Evolutionary conservation across 1,140 invertebrate species (phyloP), one percentile per base, ranked within the genome.

Genomic region (Lepidurus apus): DNA sequence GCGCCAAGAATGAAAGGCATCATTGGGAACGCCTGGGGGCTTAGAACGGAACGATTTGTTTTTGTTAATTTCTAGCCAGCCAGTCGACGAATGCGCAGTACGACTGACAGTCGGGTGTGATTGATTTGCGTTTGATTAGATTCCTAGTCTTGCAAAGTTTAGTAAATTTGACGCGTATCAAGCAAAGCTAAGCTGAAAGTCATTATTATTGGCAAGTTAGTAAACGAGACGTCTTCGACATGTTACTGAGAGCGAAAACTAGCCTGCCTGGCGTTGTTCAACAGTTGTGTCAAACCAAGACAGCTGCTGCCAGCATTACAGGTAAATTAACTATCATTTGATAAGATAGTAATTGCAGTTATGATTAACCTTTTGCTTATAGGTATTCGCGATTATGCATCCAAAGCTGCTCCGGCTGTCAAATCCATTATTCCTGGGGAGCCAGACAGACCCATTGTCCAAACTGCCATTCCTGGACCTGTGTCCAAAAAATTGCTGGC

Each of bases 391-490:
- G 13, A 65, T n/a, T 21, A n/a, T 65, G 8, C 53, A 65, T 9
- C 53, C 17, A 9, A 13, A n/a, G 53, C 53, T 65, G 53, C 34
- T 34, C 34, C 34, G 34, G 34, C 53, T 65, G 53, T 65, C 53
- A 65, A 65, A 17, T 21, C 53, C n/a, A 21, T 80, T 11, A 77
- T 82, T 34, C 34, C 76, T 74, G 81, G 79, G 26, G 92, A 93
- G 85, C 92, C 92, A 7, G 82, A 83, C 21, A 87, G 86, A 42
- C 92, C 92, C 10, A 82, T 80, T 34, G 84, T 93, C 7, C 87
- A 87, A 80, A 93, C 92, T 7, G 81, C 86, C 7, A 85, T 93
- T 74, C 93, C 93, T 34, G 93, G 93, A 21, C 93, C 93, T 9
- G 89, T 88, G 82, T 90, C 91, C 9, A 84, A 88, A 80, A 81